Conservation (phyloP, 2,888 invertebrate genomes). For the Ypsolopha sequella region DNA sequence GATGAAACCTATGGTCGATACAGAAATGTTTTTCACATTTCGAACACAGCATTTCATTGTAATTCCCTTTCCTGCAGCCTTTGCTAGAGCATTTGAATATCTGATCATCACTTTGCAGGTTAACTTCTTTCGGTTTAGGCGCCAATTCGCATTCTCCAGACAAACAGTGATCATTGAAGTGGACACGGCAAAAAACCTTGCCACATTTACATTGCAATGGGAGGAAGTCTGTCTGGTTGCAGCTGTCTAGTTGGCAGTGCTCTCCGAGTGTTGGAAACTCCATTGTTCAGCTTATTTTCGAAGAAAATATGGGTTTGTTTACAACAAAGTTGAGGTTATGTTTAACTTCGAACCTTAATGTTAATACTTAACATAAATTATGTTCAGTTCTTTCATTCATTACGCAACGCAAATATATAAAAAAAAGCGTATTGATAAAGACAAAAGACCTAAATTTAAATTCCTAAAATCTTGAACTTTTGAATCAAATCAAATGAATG, state of each 20-base stretch:
- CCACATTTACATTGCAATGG: conserved; percentile 77
- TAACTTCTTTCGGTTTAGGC: conserved; percentile 45
- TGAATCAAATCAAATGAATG: too few relatives aligned
- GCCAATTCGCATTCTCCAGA: conserved; percentile 60
- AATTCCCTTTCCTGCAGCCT: conserved; percentile 71
- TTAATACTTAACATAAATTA: too few relatives aligned
- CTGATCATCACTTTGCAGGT: conserved; percentile 43
- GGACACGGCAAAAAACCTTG: conserved; percentile 75
- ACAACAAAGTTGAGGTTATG: background rate
- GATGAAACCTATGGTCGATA: conserved; percentile 74
- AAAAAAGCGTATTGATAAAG: too few relatives aligned
- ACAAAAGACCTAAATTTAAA: too few relatives aligned
- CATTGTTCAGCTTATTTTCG: conserved; percentile 45
- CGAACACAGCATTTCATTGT: conserved; percentile 74
- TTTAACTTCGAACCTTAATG: background rate
- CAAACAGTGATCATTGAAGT: conserved; percentile 70
- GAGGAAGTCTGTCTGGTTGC: conserved; percentile 80
- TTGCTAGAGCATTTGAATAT: conserved; percentile 68
- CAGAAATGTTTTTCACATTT: conserved; percentile 79
- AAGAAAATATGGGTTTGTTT: background rate
- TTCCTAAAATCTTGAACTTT: too few relatives aligned
- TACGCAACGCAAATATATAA: too few relatives aligned
- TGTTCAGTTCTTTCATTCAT: too few relatives aligned
- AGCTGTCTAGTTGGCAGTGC: conserved; percentile 71
- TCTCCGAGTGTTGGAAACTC: conserved; percentile 81